phyloP scores from a whole-genome alignment of 2,113 vertebrate genomes.

The Cryptotis parvus region DNA sequence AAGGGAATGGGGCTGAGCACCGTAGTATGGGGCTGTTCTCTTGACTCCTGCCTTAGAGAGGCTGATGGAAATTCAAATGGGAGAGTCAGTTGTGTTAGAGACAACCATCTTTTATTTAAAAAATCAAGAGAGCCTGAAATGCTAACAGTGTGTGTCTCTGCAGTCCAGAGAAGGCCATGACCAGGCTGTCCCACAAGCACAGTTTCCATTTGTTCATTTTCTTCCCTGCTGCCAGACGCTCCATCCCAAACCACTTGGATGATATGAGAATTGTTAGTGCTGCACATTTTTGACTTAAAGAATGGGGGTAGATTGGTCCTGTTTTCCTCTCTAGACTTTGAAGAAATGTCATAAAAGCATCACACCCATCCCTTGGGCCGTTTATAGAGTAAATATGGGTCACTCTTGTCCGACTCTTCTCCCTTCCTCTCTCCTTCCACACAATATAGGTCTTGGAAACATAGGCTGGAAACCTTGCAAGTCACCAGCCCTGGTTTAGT shows the following conservation, averaged over 20 bases:
- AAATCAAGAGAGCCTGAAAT: no score
- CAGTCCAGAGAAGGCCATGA: no score
- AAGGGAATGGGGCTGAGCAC: slow-evolving; percentile 33
- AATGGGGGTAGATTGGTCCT: neutral
- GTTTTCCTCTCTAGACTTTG: neutral
- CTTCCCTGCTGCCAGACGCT: neutral
- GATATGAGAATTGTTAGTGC: neutral
- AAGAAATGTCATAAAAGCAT: slow-evolving; percentile 27
- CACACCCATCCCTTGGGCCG: neutral
- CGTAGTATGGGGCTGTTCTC: neutral
- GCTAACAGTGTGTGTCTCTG: no score
- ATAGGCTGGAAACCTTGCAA: no score
- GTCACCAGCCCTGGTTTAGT: no score
- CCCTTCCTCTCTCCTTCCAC: neutral
- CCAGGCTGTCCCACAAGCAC: no score
- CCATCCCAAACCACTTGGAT: neutral
- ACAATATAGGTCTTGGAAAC: neutral
- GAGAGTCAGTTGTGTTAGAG: slow-evolving; percentile 59
- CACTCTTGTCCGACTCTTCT: neutral
- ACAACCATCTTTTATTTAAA: slow-evolving; percentile 36
- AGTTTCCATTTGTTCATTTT: no score
- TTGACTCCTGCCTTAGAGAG: slow-evolving; percentile 15
- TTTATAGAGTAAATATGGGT: neutral
- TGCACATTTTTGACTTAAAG: neutral
- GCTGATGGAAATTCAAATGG: slow-evolving; percentile 57